Evolutionary conservation across 2,797 vertebrate genomes (phyloP), one percentile per base, ranked within the genome.

Genomic region (Moxostoma hubbsi): DNA sequence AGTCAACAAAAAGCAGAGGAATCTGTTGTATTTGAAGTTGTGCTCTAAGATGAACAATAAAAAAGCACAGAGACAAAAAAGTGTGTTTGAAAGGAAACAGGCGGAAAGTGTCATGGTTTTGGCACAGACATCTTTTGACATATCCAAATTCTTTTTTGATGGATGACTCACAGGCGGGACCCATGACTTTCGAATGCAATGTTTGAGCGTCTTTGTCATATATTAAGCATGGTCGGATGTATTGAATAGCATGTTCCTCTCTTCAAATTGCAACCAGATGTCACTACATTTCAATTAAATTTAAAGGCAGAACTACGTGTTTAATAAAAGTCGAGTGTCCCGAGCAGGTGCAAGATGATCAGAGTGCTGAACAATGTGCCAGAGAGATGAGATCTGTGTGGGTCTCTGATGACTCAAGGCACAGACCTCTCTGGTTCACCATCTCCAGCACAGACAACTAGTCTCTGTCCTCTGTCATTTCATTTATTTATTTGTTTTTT

Each of bases 221-320:
- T 93, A 93, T 93, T 91, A 87, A 73, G 77, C 82, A 82, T 79
- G 84, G 86, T 83, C 74, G 69, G 73, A 69, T 86, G 86, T 90
- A 91, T 90, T 88, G 91, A 92, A 90, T 86, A 88, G 89, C 91
- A 91, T 89, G 86, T 93, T 91, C 91, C 86, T 86, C 85, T 81
- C 91, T 90, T 94, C 92, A 88, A 87, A 91, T 94, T 94, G 89
- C 93, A 65, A 92, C 92, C 94, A 95, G 92, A 95, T 95, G 94
- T 93, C 91, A 88, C 82, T 77, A 85, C 88, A 86, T 92, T 94
- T 94, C 93, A 94, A 91, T 93, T 92, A 86, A 88, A 91, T 90
- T 91, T 90, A 92, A 89, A 91, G 90, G 88, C 85, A 81, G 87
- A 86, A 89, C 74, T 91, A 92, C 81, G 93, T 92, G 92, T 94